Percentiles rank a stretch among this genome's conserved stretches.
phyloP scores from a whole-genome alignment of 2,113 vertebrate genomes.

The Zosterops japonicus region DNA sequence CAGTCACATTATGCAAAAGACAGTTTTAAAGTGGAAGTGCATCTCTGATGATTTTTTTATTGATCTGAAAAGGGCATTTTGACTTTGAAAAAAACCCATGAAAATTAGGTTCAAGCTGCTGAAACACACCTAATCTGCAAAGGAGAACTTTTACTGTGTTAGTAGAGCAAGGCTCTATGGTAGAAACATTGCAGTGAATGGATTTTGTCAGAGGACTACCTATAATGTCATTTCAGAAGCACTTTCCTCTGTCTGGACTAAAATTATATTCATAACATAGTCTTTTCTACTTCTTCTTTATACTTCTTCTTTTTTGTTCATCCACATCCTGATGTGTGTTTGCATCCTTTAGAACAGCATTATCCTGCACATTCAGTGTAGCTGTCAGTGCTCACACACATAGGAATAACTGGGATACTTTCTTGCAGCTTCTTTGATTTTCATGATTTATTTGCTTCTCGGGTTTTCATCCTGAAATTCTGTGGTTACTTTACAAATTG shows the following conservation, averaged over 20 bases:
- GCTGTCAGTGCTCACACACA: background rate
- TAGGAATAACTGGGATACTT: background rate
- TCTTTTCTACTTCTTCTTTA: background rate
- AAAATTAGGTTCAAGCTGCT: background rate
- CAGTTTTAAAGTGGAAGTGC: background rate
- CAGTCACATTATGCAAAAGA: background rate
- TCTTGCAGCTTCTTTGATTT: background rate
- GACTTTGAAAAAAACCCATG: background rate
- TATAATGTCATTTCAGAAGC: background rate
- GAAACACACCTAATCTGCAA: background rate
- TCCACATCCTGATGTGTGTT: background rate
- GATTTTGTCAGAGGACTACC: background rate
- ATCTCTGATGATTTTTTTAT: background rate
- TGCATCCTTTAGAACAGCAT: background rate
- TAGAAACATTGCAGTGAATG: background rate
- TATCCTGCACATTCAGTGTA: background rate
- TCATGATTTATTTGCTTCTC: background rate
- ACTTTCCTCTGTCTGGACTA: background rate
- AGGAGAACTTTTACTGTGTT: background rate
- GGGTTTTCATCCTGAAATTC: background rate
- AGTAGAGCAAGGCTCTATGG: background rate
- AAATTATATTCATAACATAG: background rate
- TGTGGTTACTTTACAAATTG: background rate
- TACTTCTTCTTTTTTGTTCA: too few species aligned
- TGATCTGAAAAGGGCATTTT: background rate